phyloP scores from a whole-genome alignment of 30 jellyfish, hydroid and myxozoan genomes.

The Sanderia malayensis region DNA sequence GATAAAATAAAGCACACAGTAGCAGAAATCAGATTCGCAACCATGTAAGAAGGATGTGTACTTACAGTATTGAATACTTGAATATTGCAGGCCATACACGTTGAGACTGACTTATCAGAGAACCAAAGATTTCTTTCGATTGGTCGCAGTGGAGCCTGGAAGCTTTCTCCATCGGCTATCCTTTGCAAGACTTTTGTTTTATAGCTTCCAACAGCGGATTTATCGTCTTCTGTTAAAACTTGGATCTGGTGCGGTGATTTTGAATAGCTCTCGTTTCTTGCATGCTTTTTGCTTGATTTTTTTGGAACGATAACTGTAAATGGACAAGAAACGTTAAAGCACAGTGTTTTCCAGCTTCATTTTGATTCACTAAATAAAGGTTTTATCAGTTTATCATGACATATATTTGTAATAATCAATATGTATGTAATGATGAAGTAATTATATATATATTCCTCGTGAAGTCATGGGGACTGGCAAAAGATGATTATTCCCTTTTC shows the following conservation, averaged over 20 bases:
- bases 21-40: too few species aligned
- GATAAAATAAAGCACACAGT: too few species aligned
- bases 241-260: background rate
- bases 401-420: too few species aligned
- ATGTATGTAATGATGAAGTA: too few species aligned
- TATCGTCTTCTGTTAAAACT: background rate
- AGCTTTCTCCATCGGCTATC: background rate
- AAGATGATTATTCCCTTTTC: too few species aligned
- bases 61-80: constrained; percentile 73
- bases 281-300: constrained; percentile 25
- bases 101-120: constrained; percentile 56
- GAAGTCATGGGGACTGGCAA: too few species aligned
- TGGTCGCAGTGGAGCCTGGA: constrained; percentile 36
- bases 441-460: too few species aligned
- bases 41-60: background rate
- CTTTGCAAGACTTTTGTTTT: background rate
- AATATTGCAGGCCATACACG: constrained; percentile 78
- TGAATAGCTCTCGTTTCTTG: constrained; percentile 32
- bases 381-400: too few species aligned
- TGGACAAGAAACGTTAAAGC: too few species aligned
- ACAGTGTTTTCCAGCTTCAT: too few species aligned
- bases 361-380: too few species aligned
- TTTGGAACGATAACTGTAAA: constrained; percentile 27
- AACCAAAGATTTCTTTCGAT: constrained; percentile 65
- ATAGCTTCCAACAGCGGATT: background rate